Base-by-base conservation (phyloP, 2,797 vertebrate species). In the Fistularia commersonii region DNA sequence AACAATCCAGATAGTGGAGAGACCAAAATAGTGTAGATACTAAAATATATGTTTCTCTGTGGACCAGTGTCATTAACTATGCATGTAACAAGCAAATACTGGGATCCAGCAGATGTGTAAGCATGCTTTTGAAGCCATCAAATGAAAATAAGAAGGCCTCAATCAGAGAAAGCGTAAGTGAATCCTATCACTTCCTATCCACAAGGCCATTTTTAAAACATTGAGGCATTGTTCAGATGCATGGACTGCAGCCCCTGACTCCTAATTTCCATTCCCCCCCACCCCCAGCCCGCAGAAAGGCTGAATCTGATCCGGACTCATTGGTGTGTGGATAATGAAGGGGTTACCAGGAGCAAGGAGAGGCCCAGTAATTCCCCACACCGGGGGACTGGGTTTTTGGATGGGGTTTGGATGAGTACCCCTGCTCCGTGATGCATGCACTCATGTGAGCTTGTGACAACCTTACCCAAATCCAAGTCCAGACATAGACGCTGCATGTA, bases 261-360 rank as follows among this genome's bases (percentile, higher is more conserved):
- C 84, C 85, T 71, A 79, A 86, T 85, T 86, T 81, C 86, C 83
- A 56, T 51, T 76, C 77, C 81, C 10, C 14, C 46, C 3, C n/a
- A n/a, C 45, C 33, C 12, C 39, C 23, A 32, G 62, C 69, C 48
- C 57, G 67, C 67, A 80, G 84, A 85, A 84, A 76, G 84, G 64
- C 77, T 84, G 89, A 90, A 89, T 92, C 88, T 90, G 88, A 90
- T 90, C 89, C 87, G 85, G 85, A 86, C 78, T 77, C 91, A 91
- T 88, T 91, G 91, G 89, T 91, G 90, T 91, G 91, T 91, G 91
- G 87, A 91, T 92, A 92, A 92, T 92, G 90, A 92, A 90, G 86
- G 87, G 90, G 90, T 90, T 90, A 90, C 89, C 81, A 83, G 86
- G 83, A 90, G 90, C 89, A 85, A 86, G 88, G 87, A 88, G 89